Conservation (phyloP, 2,113 vertebrate genomes). For the Antechinus flavipes region DNA sequence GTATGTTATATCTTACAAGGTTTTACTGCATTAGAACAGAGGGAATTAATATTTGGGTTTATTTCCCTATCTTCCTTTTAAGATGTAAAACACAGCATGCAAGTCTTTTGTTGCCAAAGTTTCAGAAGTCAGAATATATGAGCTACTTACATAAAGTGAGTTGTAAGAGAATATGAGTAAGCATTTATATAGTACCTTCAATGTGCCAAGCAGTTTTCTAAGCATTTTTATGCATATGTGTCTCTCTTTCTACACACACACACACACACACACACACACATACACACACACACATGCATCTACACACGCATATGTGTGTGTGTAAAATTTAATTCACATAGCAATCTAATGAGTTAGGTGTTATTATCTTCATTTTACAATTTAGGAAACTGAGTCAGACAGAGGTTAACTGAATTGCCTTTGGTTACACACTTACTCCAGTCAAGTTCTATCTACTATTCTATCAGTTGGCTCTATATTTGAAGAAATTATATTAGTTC, state of each 20-base stretch:
- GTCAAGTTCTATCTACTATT: background rate
- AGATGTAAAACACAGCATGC: background rate
- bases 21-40: background rate
- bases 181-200: background rate
- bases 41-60: conserved; percentile 16
- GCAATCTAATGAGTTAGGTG: background rate
- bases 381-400: background rate
- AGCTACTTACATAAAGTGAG: background rate
- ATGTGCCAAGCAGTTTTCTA: background rate
- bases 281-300: too few relatives aligned
- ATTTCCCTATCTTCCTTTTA: background rate
- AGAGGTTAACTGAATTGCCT: background rate
- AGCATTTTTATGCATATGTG: background rate
- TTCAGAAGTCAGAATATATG: background rate
- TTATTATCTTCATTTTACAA: background rate
- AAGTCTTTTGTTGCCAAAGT: background rate
- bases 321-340: background rate
- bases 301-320: background rate
- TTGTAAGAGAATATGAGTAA: background rate
- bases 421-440: background rate
- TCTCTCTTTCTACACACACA: too few relatives aligned
- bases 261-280: too few relatives aligned
- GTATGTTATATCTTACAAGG: background rate
- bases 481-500: background rate
- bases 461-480: background rate